Evolutionary conservation across 2,797 vertebrate species (phyloP).

Genomic region (Uromys caudimaculatus): DNA sequence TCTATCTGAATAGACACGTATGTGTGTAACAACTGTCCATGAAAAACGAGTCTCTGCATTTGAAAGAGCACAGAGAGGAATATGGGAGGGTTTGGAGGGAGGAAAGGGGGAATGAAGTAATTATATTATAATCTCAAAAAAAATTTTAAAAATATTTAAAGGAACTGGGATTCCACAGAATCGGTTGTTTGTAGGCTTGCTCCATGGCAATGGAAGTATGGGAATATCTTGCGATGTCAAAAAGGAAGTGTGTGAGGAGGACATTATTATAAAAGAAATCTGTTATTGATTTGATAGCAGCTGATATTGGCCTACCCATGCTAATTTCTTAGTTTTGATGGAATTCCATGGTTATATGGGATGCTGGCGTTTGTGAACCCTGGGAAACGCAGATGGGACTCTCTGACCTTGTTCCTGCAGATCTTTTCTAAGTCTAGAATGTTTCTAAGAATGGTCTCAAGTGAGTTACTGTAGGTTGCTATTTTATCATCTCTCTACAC

Average conservation of each 20-base stretch:
- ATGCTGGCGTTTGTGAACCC: not conserved
- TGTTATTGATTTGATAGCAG: not conserved
- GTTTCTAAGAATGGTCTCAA: constrained; percentile 20
- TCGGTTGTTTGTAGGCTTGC: not conserved
- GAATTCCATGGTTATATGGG: not conserved
- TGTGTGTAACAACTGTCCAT: too few species aligned
- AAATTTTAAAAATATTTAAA: not conserved
- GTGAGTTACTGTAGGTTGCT: not conserved
- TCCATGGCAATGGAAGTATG: not conserved
- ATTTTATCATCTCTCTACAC: not conserved
- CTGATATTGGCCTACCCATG: not conserved
- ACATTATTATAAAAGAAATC: not conserved
- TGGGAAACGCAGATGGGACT: not conserved
- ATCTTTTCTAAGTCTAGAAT: not conserved
- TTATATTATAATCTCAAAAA: not conserved
- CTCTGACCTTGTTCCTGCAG: not conserved
- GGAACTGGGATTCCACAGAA: not conserved
- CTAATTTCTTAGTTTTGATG: constrained; percentile 7
- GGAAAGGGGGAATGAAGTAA: not conserved
- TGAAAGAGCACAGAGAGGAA: not conserved
- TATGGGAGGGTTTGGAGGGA: not conserved
- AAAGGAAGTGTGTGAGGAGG: not conserved
- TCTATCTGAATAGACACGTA: not conserved
- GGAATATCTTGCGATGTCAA: not conserved
- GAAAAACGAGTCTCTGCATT: not conserved